A percentile compares a stretch with the other conserved stretches of the same genome.
phyloP scores from a whole-genome alignment of 2,888 invertebrate species.

The Rhyacophila evoluta region DNA sequence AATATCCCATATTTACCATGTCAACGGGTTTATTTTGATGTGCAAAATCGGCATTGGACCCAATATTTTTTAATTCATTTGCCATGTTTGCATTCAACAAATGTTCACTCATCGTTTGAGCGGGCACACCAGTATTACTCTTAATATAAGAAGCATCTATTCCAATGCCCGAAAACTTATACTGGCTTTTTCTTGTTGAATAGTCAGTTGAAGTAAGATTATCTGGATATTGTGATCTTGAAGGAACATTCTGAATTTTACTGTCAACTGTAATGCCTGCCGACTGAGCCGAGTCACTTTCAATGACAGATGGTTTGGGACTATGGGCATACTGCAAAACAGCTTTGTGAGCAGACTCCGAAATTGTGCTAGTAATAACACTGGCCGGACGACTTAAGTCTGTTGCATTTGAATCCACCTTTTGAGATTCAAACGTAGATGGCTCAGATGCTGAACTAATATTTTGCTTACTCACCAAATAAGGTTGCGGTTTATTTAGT shows the following conservation, averaged over 20 bases:
- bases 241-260: background rate
- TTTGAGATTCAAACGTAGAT: background rate
- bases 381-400: background rate
- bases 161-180: constrained; percentile 39
- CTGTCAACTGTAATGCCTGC: background rate
- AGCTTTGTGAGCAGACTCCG: background rate
- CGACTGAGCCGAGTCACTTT: background rate
- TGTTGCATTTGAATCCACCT: background rate
- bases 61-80: constrained; percentile 38
- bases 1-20: constrained; percentile 60
- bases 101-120: background rate
- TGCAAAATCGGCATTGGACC: constrained; percentile 29
- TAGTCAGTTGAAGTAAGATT: constrained; percentile 31
- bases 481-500: background rate
- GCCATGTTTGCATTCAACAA: background rate
- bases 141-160: constrained; percentile 30
- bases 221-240: constrained; percentile 35
- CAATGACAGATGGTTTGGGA: background rate
- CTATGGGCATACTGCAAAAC: background rate
- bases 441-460: background rate
- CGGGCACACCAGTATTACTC: background rate
- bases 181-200: constrained; percentile 35
- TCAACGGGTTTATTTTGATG: constrained; percentile 58
- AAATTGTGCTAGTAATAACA: background rate
- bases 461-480: background rate